Base-by-base conservation (phyloP, 2,113 vertebrate species). In the Salvator merianae region DNA sequence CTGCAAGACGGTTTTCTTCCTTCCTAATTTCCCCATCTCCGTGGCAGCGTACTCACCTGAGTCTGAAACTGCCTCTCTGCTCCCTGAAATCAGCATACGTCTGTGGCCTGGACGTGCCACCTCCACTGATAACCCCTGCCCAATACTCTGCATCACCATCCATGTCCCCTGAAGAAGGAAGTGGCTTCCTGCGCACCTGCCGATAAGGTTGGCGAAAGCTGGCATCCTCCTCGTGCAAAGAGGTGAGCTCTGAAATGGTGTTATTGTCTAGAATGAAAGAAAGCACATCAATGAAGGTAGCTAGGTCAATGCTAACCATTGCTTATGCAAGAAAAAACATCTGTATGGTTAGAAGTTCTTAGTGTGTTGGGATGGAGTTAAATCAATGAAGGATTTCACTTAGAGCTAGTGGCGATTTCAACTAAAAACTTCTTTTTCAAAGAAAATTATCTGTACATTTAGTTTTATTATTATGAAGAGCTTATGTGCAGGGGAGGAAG, bases 211-310 rank as follows among this genome's bases (percentile, higher is more conserved):
- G 97, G 79, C 97, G 96, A 94, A 98, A 99, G 70, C 95, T 96
- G 74, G 94, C 28, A 65, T 95, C 97, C 0, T 97, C 97, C 0
- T 99, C 98, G 0, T 99, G 99, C 88, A 99, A 95, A 2, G 99
- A 99, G 94, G 98, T 99, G 87, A 99, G 96, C 91, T 99, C 99
- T 1, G 98, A 99, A 55, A 99, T 87, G 16, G 98, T 98, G 93
- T 97, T 99, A 82, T 96, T 97, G 91, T 98, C 98, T 99, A 94
- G 26, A 79, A 12, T 84, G 53, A 59, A 68, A 55, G n/a, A 71
- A 14, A 50, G 63, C 76, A 81, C n/a, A 36, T 24, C 82, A 28
- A 82, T 79, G 43, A 13, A 20, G 87, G 81, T 66, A 1, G 38
- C n/a, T 24, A 65, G 32, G 47, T 63, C 55, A 0, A 30, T 24